Percentiles rank a stretch among this genome's conserved stretches.
Evolutionary conservation across 2,888 invertebrate species (phyloP).

Genomic region (Lasius platythorax): DNA sequence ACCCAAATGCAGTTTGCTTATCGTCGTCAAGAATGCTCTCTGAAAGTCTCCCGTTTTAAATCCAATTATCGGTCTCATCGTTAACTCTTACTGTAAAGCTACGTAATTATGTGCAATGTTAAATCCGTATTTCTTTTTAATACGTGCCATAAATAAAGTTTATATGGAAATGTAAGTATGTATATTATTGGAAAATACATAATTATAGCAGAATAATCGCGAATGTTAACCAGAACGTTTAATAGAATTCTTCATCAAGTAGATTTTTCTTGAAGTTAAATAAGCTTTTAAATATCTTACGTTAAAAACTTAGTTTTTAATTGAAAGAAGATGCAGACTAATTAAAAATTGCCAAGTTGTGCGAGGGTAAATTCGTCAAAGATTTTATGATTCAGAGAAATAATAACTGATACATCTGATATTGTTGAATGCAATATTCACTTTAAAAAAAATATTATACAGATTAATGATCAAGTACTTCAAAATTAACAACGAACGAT

Average conservation of each 20-base stretch:
- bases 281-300: neutral
- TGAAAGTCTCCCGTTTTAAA: constrained; percentile 18
- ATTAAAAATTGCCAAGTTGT: neutral
- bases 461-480: neutral
- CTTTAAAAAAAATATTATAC: constrained; percentile 4
- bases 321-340: neutral
- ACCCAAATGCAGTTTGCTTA: constrained; percentile 52
- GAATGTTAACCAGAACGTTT: neutral
- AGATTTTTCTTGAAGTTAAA: neutral
- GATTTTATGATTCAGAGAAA: neutral
- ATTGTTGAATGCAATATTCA: constrained; percentile 6
- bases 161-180: neutral
- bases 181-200: neutral
- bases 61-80: neutral
- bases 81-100: neutral
- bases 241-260: neutral
- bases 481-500: constrained; percentile 18
- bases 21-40: constrained; percentile 7
- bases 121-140: neutral
- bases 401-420: neutral
- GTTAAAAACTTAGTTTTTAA: neutral
- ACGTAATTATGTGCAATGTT: neutral
- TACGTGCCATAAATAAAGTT: neutral
- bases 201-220: neutral
- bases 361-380: neutral